A percentile compares a stretch with the other conserved stretches of the same genome.
Evolutionary conservation across 2,797 vertebrate genomes (phyloP).

Genomic region (Pterois miles): DNA sequence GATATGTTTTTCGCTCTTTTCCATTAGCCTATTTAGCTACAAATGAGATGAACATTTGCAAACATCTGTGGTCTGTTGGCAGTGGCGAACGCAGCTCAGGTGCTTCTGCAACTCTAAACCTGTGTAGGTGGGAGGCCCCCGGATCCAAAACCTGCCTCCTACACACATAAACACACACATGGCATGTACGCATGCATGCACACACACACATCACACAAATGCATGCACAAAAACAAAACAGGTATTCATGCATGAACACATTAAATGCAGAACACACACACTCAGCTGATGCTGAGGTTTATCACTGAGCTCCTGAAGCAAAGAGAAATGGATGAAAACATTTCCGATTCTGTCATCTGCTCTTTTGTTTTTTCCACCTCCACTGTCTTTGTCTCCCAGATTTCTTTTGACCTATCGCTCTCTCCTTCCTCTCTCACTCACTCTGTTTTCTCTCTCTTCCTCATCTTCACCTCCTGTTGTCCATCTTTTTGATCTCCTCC

Average conservation of each 20-base stretch:
- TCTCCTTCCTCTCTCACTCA: neutral
- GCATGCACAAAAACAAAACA: constrained; percentile 6
- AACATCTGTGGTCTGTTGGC: constrained; percentile 64
- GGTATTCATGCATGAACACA: constrained; percentile 1
- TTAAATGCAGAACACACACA: neutral
- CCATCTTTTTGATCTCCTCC: neutral
- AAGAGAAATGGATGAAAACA: constrained; percentile 34
- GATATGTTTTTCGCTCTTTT: constrained; percentile 26
- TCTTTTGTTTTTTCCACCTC: constrained; percentile 34
- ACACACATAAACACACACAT: constrained; percentile 39
- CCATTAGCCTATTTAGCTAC: constrained; percentile 44
- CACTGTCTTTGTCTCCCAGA: constrained; percentile 17
- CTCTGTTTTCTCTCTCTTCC: neutral
- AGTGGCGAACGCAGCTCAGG: constrained; percentile 64
- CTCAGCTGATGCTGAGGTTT: constrained; percentile 29
- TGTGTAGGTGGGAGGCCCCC: constrained; percentile 65
- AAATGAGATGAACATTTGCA: constrained; percentile 66
- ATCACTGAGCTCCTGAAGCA: constrained; percentile 42
- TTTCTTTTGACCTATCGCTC: constrained; percentile 12
- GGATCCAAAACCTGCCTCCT: constrained; percentile 66
- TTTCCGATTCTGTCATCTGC: constrained; percentile 37
- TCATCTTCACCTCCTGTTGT: neutral
- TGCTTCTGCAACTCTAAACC: constrained; percentile 67
- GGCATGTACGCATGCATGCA: neutral
- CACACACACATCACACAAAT: neutral